A percentile compares a stretch with the other conserved stretches of the same genome.
Conservation (phyloP, 1,140 invertebrate genomes). For the Eumaeus atala region DNA sequence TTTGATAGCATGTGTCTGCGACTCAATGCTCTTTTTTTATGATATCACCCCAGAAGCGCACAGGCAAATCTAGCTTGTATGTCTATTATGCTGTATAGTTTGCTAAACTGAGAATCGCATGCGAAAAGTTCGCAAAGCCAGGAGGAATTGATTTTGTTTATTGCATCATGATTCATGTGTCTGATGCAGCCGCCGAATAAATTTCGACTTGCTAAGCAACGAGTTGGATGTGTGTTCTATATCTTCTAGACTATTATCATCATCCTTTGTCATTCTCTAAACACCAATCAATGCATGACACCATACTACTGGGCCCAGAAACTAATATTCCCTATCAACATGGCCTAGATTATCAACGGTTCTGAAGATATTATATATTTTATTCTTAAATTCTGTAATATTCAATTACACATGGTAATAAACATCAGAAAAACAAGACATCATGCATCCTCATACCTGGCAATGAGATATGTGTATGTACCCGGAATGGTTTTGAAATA, state of each 20-base stretch:
- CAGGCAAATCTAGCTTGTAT: constrained; percentile 28
- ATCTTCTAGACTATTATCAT: constrained; percentile 15
- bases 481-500: too few species aligned
- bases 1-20: constrained; percentile 60
- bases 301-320: too few species aligned
- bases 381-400: too few species aligned
- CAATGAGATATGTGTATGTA: too few species aligned
- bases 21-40: constrained; percentile 35
- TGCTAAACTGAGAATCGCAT: constrained; percentile 30
- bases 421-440: too few species aligned
- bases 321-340: too few species aligned
- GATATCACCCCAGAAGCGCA: constrained; percentile 19
- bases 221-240: not conserved
- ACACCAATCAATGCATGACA: too few species aligned
- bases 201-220: constrained; percentile 37
- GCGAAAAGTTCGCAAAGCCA: constrained; percentile 33
- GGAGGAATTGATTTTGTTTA: constrained; percentile 51
- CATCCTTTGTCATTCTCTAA: too few species aligned
- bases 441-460: too few species aligned
- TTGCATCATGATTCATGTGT: constrained; percentile 68
- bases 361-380: too few species aligned
- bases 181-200: constrained; percentile 65
- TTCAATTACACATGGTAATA: too few species aligned
- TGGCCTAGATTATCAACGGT: too few species aligned
- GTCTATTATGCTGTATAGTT: constrained; percentile 12